phyloP scores from a whole-genome alignment of 2,888 invertebrate species.

The Tipula helvola region DNA sequence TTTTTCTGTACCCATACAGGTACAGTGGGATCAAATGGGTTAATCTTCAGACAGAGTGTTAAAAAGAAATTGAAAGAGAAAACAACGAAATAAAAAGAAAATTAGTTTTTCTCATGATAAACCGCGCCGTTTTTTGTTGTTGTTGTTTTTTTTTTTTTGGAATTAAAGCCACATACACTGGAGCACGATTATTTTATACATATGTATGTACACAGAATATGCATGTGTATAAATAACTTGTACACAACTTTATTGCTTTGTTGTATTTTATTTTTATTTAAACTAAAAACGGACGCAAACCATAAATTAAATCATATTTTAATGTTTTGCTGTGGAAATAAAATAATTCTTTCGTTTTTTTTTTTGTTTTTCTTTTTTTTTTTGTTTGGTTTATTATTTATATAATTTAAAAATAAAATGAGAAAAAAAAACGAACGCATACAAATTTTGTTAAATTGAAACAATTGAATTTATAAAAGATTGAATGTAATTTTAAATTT shows the following conservation, averaged over 20 bases:
- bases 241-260: neutral
- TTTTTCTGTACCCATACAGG: too few species aligned
- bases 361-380: neutral
- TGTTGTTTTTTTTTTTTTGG: neutral
- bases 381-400: neutral
- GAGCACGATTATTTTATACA: neutral
- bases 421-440: neutral
- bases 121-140: neutral
- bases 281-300: slow-evolving; percentile 4
- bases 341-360: neutral
- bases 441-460: neutral
- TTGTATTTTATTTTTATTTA: neutral
- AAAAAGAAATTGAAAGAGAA: neutral
- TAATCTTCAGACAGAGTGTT: slow-evolving; percentile 4
- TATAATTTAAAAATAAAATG: neutral
- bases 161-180: neutral
- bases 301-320: slow-evolving; percentile 4
- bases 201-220: neutral
- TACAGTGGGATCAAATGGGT: too few species aligned
- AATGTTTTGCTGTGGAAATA: slow-evolving; percentile 4
- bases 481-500: neutral
- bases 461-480: slow-evolving; percentile 4
- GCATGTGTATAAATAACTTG: neutral
- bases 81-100: neutral
- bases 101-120: neutral